A percentile compares a stretch with the other conserved stretches of the same genome.
phyloP scores from a whole-genome alignment of 2,113 vertebrate genomes.

The Rallus limicola region DNA sequence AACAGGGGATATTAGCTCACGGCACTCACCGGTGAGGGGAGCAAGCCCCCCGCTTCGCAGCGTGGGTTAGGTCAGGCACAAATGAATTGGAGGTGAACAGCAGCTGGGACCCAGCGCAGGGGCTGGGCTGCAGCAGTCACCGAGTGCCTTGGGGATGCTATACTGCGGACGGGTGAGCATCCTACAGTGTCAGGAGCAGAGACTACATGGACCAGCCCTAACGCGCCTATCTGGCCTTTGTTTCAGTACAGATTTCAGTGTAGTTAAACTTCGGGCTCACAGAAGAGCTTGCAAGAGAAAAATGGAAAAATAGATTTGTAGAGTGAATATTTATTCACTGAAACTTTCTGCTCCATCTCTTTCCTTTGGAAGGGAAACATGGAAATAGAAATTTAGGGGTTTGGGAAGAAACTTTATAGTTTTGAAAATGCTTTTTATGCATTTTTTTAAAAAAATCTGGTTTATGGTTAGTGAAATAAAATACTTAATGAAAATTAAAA shows the following conservation, averaged over 20 bases:
- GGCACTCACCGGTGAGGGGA: not conserved
- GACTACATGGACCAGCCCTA: not conserved
- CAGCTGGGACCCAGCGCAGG: constrained; percentile 10
- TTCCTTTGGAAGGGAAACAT: not conserved
- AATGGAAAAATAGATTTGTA: not conserved
- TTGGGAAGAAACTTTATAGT: not conserved
- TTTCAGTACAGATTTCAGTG: not conserved
- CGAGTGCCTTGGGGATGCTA: not conserved
- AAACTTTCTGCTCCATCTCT: not conserved
- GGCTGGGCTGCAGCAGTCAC: not conserved
- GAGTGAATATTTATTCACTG: not conserved
- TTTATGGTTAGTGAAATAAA: not conserved
- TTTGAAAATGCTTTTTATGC: not conserved
- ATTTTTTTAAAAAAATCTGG: not conserved
- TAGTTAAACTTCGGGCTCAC: not conserved
- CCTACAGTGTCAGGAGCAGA: not conserved
- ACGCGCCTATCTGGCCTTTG: not conserved
- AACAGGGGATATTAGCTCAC: not conserved
- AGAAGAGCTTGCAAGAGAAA: not conserved
- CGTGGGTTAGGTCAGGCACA: not conserved
- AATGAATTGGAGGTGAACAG: not conserved
- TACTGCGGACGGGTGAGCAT: not conserved
- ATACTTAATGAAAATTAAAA: not conserved
- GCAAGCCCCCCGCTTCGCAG: not conserved
- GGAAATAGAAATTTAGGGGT: not conserved